Evolutionary conservation across 2,888 invertebrate species (phyloP), one percentile per base, ranked within the genome.

Genomic region (Hypselothyrea guttata): DNA sequence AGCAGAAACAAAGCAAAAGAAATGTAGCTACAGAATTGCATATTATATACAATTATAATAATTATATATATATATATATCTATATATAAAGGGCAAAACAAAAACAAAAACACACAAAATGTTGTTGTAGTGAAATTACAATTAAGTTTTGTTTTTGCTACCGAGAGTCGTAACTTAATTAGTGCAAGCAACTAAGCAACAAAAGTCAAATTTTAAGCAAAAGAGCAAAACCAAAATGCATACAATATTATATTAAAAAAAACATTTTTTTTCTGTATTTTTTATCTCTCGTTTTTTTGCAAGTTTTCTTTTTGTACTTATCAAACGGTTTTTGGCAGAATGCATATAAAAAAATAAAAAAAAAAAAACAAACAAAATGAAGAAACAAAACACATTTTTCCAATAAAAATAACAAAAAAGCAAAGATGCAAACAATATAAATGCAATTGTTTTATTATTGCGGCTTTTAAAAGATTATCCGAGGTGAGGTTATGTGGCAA

Each of bases 81-180:
- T n/a, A n/a, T 69, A 71, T 75, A 77, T 78, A 86, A 64, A 48
- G 86, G 86, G 71, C 83, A 83, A 82, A 70, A 42, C 33, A 38
- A 15, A 16, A 16, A 52, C 8, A 53, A 30, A 58, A 22, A 57
- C 33, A 73, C 30, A 83, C 75, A 79, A 79, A 73, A 86, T 75
- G 86, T 83, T 83, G 86, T 83, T 83, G 86, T 83, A 83, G 86
- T 63, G 53, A 77, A 86, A 77, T 86, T 86, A 86, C 75, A 75
- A 75, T 84, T 86, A 86, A 83, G 86, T 85, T 85, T 83, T 85
- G 85, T 70, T 78, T 75, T 78, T 78, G 78, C 78, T 74, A 84
- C 81, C 57, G 8, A 51, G 47, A 52, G 40, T 60, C 54, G 12
- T 9, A 15, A 42, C 33, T 54, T 48, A 15, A 47, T 31, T 9